These are phyloP conservation scores for Sesamia inferens DNA, from an alignment of 2,888 invertebrate genomes.

Conservation along the genomic window DNA sequence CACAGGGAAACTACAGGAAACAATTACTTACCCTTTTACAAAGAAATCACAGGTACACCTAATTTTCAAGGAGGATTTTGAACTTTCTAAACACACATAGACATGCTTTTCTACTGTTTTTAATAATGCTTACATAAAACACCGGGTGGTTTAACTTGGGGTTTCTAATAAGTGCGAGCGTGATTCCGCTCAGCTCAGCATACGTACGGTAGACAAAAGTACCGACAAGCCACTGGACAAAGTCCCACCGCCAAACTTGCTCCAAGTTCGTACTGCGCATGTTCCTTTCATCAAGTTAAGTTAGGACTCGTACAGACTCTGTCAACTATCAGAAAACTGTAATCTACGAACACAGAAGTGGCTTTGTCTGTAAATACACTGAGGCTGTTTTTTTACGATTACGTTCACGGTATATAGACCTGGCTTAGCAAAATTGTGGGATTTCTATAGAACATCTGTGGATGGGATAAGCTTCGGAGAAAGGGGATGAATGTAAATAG, in stretches of 20 bases:
- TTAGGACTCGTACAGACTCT: conserved; percentile 61
- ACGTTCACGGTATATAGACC: conserved; percentile 37
- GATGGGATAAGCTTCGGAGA: conserved; percentile 34
- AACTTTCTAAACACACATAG: conserved; percentile 83
- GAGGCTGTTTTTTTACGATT: conserved; percentile 50
- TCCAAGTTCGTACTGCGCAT: conserved; percentile 68
- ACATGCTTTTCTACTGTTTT: conserved; percentile 83
- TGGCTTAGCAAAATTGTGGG: conserved; percentile 36
- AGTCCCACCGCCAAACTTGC: conserved; percentile 59
- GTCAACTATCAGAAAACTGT: conserved; percentile 26
- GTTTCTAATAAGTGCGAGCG: conserved; percentile 70
- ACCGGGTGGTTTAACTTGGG: conserved; percentile 78
- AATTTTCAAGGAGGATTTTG: conserved; percentile 74
- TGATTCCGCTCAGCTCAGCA: conserved; percentile 60
- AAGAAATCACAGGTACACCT: conserved; percentile 80
- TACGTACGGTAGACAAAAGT: conserved; percentile 73
- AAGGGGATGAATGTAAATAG: conserved; percentile 48
- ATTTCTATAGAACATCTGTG: conserved; percentile 45
- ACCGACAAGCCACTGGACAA: conserved; percentile 78
- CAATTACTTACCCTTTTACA: conserved; percentile 81
- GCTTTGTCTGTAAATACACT: conserved; percentile 17
- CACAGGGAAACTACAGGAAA: conserved; percentile 77
- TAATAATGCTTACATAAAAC: conserved; percentile 87
- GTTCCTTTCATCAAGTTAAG: conserved; percentile 62
- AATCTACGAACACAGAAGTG: background rate